A percentile compares a stretch with the other conserved stretches of the same genome.
Evolutionary conservation across 1,140 invertebrate genomes (phyloP).

Genomic region (Bombus pyrosoma): DNA sequence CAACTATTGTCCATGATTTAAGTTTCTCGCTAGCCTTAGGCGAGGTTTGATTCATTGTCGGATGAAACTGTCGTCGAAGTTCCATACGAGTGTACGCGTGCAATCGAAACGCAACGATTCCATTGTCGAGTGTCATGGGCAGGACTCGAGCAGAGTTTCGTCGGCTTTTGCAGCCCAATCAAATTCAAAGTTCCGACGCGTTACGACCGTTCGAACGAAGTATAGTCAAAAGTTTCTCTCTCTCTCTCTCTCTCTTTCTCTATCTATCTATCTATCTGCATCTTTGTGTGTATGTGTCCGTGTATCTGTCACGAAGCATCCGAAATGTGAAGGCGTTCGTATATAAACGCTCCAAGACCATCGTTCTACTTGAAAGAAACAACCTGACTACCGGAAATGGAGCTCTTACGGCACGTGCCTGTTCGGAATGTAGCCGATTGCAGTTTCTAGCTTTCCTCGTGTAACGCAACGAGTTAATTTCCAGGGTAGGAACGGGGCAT

Average conservation of each 20-base stretch:
- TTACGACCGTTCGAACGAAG: not conserved
- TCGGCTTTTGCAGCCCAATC: not conserved
- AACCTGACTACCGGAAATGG: conserved; percentile 6
- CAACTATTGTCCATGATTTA: conserved; percentile 26
- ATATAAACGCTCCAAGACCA: not conserved
- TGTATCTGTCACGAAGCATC: not conserved
- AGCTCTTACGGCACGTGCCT: not conserved
- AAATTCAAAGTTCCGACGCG: conserved; percentile 11
- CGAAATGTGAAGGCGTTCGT: not conserved
- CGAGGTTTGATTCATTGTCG: conserved; percentile 20
- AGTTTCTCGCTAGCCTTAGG: conserved; percentile 4
- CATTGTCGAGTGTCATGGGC: not conserved
- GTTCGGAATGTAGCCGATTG: conserved; percentile 9
- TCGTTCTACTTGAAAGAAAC: conserved; percentile 13
- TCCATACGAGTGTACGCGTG: not conserved
- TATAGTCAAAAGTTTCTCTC: not conserved
- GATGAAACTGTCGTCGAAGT: conserved; percentile 21
- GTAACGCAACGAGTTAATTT: conserved; percentile 28
- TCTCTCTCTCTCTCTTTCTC: not conserved
- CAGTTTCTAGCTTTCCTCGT: not conserved
- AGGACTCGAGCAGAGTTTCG: not conserved
- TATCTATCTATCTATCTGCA: not conserved
- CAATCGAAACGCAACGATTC: not conserved
- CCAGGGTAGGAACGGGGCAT: not conserved
- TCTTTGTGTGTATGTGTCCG: not conserved